A percentile compares a stretch with the other conserved stretches of the same genome.
Evolutionary conservation across 2,888 invertebrate genomes (phyloP).

Genomic region (Cantharis rufa): DNA sequence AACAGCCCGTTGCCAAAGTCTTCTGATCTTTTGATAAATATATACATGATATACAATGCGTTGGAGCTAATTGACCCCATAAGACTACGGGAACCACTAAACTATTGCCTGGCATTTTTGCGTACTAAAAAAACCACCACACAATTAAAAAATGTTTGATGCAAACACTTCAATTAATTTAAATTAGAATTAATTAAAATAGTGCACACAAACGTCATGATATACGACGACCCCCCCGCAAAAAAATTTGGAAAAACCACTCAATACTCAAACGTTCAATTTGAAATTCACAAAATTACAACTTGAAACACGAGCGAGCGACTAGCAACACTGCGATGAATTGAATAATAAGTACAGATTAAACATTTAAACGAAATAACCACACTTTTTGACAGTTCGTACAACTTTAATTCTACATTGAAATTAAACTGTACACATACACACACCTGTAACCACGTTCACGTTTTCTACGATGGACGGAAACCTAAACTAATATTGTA

Average conservation of each 20-base stretch:
- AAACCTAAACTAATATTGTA: conserved; percentile 44
- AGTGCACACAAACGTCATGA: conserved; percentile 29
- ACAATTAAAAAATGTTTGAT: conserved; percentile 4
- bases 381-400: conserved; percentile 33
- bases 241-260: conserved; percentile 8
- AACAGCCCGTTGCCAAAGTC: conserved; percentile 93
- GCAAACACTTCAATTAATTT: conserved; percentile 40
- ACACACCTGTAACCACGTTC: conserved; percentile 5
- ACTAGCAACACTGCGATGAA: not conserved
- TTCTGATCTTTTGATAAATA: conserved; percentile 90
- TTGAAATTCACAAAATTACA: not conserved
- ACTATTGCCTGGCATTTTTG: conserved; percentile 77
- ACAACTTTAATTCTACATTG: not conserved
- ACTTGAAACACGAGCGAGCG: not conserved
- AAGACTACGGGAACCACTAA: conserved; percentile 95
- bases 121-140: conserved; percentile 18
- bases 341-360: not conserved
- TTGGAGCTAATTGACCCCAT: conserved; percentile 96
- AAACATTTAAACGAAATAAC: conserved; percentile 24
- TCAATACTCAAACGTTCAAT: not conserved
- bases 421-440: not conserved
- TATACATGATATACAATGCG: conserved; percentile 94
- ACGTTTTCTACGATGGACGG: conserved; percentile 40
- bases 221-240: conserved; percentile 25
- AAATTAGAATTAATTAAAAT: conserved; percentile 46